Evolutionary conservation across 2,888 invertebrate species (phyloP).

Genomic region (Ormyrus pomaceus): DNA sequence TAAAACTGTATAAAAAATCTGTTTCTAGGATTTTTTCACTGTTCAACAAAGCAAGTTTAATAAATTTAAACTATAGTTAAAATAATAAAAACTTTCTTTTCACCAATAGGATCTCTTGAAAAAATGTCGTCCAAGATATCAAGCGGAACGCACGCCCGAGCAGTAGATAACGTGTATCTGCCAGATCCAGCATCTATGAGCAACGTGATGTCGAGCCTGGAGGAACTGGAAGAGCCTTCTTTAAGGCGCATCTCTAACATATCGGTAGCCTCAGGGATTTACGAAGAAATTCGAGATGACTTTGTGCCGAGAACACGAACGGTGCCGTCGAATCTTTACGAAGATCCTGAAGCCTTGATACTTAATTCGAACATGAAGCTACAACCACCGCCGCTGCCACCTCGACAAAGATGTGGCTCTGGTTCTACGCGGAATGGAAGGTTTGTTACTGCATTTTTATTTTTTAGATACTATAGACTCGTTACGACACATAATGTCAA

Average conservation of each 20-base stretch:
- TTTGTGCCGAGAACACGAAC: conserved; percentile 47
- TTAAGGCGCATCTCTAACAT: conserved; percentile 78
- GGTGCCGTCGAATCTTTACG: conserved; percentile 66
- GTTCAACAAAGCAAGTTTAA: no score
- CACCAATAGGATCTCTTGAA: conserved; percentile 47
- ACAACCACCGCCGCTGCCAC: conserved; percentile 77
- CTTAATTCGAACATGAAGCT: conserved; percentile 58
- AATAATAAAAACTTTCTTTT: no score
- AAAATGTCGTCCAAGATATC: conserved; percentile 59
- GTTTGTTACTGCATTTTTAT: conserved; percentile 50
- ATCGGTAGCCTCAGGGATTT: conserved; percentile 82
- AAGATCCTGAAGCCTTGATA: conserved; percentile 74
- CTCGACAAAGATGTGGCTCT: conserved; percentile 70
- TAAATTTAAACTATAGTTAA: no score
- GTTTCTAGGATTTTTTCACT: no score
- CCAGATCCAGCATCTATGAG: conserved; percentile 62
- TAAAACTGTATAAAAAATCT: no score
- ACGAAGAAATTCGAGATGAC: conserved; percentile 79
- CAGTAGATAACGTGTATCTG: conserved; percentile 69
- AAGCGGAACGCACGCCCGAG: conserved; percentile 56
- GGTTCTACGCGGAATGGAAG: conserved; percentile 64
- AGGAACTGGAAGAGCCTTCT: conserved; percentile 62
- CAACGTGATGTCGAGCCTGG: conserved; percentile 61
- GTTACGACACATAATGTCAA: neutral
- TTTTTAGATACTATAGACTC: neutral